Conservation (phyloP, 2,888 invertebrate species). For the Argyra leucocephala region DNA sequence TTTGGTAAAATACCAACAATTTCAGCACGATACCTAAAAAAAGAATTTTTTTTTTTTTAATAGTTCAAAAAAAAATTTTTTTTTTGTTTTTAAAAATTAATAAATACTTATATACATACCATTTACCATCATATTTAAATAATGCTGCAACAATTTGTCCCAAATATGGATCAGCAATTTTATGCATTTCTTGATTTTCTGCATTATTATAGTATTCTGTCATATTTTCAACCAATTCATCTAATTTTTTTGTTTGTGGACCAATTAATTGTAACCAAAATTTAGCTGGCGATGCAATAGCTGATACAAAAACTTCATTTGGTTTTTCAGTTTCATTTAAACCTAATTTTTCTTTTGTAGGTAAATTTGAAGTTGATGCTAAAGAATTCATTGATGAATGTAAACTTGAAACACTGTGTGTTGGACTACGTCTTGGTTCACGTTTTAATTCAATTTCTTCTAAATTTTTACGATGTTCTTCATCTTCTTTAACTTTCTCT, state of each 20-base stretch:
- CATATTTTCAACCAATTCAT: conserved; percentile 72
- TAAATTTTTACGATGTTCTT: conserved; percentile 45
- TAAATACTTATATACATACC: conserved; percentile 45
- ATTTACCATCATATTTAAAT: conserved; percentile 71
- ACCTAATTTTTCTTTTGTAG: conserved; percentile 37
- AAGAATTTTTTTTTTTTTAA: background rate
- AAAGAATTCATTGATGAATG: conserved; percentile 41
- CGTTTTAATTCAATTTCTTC: conserved; percentile 42
- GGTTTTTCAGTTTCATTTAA: conserved; percentile 43
- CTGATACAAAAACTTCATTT: conserved; percentile 79
- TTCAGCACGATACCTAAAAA: conserved; percentile 43
- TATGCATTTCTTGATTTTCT: conserved; percentile 55
- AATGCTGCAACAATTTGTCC: conserved; percentile 80
- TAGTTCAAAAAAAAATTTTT: background rate
- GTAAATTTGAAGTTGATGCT: conserved; percentile 31
- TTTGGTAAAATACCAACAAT: conserved; percentile 56
- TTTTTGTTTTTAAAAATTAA: too few relatives aligned
- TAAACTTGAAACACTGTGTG: conserved; percentile 39
- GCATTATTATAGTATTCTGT: conserved; percentile 63
- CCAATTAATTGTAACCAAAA: conserved; percentile 85
- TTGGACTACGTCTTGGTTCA: conserved; percentile 46
- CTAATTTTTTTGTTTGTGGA: conserved; percentile 62
- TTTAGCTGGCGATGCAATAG: conserved; percentile 64
- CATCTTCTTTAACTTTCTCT: conserved; percentile 54
- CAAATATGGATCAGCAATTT: conserved; percentile 48